Evolutionary conservation across 2,113 vertebrate genomes (phyloP), one percentile per base, ranked within the genome.

Genomic region (Cryptotis parvus): DNA sequence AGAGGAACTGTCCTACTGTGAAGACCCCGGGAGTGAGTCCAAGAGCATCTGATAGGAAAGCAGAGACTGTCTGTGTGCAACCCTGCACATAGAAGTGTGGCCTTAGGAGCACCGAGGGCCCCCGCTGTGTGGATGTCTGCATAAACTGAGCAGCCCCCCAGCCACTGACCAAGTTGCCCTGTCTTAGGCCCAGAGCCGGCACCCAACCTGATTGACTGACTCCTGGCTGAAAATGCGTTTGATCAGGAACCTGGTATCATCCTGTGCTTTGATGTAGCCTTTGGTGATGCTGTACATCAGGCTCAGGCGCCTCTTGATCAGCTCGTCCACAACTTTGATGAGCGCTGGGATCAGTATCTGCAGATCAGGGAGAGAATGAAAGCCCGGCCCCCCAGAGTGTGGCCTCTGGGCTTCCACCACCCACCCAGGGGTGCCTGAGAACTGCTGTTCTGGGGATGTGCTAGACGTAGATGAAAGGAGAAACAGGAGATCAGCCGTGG

Each of bases 201-300:
- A 45, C 86, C 93, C 96, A 26, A 96, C 96, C 94, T 93, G 72
- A 75, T 92, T 94, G 37, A 96, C 35, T 74, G 96, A 95, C 61
- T 96, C 93, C 43, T 43, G 76, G 52, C 85, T 58, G 81, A 94
- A 96, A 89, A 97, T 96, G 12, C 96, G 96, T 94, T 80, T 95
- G 72, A 97, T 45, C 76, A 96, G 61, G 66, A 93, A 39, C 31
- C 95, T 94, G 52, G 94, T 84, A 43, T 96, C 96, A 86, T 97
- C 96, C 80, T 95, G 96, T 69, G 96, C 95, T 89, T 95, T 96
- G 76, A 94, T 37, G 27, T 96, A 97, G 37, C 96, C 96, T 81
- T 96, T 96, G 61, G 92, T 96, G 27, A 97, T 96, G 37, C 68
- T 84, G 1, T 96, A 97, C 69, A 94, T 94, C 91, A 97, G 70